These are phyloP conservation scores for Corythornis vintsioides DNA, from an alignment of 2,113 vertebrate species.

Conservation along the genomic window DNA sequence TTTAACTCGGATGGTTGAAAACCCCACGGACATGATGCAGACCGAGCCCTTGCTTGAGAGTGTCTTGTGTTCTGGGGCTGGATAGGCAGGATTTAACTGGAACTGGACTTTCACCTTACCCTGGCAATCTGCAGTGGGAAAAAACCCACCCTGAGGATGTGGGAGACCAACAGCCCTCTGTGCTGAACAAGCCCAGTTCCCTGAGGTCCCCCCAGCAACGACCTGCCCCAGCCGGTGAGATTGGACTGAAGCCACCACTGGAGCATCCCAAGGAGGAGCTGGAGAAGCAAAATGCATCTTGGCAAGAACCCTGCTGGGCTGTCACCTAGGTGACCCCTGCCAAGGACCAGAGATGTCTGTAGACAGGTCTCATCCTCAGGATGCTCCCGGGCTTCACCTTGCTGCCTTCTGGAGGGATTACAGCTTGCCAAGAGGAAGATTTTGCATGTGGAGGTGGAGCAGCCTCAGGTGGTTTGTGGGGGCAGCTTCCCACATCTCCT, in stretches of 20 bases:
- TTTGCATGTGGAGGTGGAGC: neutral
- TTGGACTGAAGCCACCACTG: neutral
- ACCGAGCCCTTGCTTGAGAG: neutral
- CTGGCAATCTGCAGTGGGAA: neutral
- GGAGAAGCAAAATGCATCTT: neutral
- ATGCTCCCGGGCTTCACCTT: neutral
- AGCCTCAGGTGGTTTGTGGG: fast-evolving
- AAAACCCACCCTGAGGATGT: fast-evolving
- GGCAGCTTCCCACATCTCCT: neutral
- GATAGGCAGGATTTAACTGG: neutral
- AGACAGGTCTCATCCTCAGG: fast-evolving
- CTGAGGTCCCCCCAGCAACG: neutral
- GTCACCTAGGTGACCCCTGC: neutral
- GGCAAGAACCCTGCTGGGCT: neutral
- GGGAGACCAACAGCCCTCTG: neutral
- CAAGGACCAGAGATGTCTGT: neutral
- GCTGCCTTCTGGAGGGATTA: neutral
- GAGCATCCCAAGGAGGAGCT: neutral
- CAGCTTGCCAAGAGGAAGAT: neutral
- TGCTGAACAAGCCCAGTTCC: neutral
- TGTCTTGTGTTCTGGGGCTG: neutral
- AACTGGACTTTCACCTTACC: neutral
- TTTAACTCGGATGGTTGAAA: neutral
- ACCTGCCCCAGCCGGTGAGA: neutral
- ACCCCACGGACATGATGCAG: neutral